These are phyloP conservation scores for Oscheius sp. DNA, from an alignment of 2,888 invertebrate genomes.

Conservation along the genomic window DNA sequence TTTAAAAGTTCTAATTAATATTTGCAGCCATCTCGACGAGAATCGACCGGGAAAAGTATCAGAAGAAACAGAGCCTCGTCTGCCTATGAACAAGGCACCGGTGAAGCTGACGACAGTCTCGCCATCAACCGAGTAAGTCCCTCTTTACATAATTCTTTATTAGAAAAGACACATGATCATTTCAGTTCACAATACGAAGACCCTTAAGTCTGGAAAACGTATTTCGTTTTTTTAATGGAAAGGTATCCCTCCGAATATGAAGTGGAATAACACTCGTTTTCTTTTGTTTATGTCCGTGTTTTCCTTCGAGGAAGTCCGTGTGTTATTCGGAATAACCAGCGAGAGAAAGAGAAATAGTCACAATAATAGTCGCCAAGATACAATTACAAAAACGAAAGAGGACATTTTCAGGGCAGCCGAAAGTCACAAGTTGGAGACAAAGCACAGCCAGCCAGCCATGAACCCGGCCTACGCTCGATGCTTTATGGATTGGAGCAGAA, in stretches of 20 bases:
- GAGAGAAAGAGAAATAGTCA: too few species aligned
- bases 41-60: slow-evolving; percentile 21
- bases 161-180: not conserved
- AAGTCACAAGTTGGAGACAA: slow-evolving; percentile 43
- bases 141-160: not conserved
- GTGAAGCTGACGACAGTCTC: not conserved
- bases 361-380: not conserved
- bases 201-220: slow-evolving; percentile 29
- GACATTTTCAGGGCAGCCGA: slow-evolving; percentile 25
- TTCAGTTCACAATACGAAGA: slow-evolving; percentile 26
- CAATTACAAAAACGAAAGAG: not conserved
- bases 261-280: not conserved
- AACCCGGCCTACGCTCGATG: slow-evolving; percentile 66
- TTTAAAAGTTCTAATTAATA: not conserved
- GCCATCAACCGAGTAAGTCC: slow-evolving; percentile 3
- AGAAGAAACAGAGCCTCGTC: slow-evolving; percentile 29
- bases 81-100: slow-evolving; percentile 19
- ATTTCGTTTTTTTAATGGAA: slow-evolving; percentile 18
- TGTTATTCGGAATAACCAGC: too few species aligned
- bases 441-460: slow-evolving; percentile 37
- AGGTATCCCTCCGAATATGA: slow-evolving; percentile 13
- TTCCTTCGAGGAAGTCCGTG: not conserved
- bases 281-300: slow-evolving; percentile 5
- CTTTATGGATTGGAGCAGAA: slow-evolving; percentile 64
- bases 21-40: slow-evolving; percentile 28